Evolutionary conservation across 92 coral and sea anemone genomes (phyloP).

Genomic region (Blastomussa wellsi): DNA sequence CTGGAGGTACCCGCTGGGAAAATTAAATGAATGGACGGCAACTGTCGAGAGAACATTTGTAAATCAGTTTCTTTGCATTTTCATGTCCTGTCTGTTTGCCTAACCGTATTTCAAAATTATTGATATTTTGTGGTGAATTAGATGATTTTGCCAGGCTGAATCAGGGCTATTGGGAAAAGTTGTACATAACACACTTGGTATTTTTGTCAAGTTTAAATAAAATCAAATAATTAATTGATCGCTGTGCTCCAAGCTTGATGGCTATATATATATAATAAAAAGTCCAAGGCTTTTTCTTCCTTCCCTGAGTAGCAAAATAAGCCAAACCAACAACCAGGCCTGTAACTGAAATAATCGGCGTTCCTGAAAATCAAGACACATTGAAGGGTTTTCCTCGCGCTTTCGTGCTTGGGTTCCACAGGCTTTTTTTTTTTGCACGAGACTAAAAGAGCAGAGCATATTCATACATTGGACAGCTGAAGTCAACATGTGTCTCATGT

Average conservation of each 20-base stretch:
- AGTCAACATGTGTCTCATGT: too few relatives aligned
- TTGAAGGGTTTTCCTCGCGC: too few relatives aligned
- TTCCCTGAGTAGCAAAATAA: too few relatives aligned
- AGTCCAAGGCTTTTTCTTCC: neutral
- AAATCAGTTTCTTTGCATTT: neutral
- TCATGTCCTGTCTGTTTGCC: neutral
- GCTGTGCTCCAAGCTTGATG: neutral
- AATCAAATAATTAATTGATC: neutral
- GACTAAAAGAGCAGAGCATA: too few relatives aligned
- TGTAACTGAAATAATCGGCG: too few relatives aligned
- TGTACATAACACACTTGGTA: slow-evolving; percentile 1
- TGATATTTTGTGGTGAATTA: neutral
- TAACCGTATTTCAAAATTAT: neutral
- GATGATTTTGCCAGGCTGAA: neutral
- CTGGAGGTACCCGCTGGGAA: neutral
- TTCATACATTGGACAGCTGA: too few relatives aligned
- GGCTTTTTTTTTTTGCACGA: too few relatives aligned
- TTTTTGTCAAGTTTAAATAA: slow-evolving; percentile 8
- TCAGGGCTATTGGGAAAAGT: neutral
- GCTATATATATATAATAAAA: too few relatives aligned
- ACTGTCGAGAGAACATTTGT: neutral
- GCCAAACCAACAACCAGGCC: too few relatives aligned
- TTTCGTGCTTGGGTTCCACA: too few relatives aligned
- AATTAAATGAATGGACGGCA: neutral
- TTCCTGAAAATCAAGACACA: too few relatives aligned